Base-by-base conservation (phyloP, 2,888 invertebrate genomes). In the Temnothorax ravouxi region DNA sequence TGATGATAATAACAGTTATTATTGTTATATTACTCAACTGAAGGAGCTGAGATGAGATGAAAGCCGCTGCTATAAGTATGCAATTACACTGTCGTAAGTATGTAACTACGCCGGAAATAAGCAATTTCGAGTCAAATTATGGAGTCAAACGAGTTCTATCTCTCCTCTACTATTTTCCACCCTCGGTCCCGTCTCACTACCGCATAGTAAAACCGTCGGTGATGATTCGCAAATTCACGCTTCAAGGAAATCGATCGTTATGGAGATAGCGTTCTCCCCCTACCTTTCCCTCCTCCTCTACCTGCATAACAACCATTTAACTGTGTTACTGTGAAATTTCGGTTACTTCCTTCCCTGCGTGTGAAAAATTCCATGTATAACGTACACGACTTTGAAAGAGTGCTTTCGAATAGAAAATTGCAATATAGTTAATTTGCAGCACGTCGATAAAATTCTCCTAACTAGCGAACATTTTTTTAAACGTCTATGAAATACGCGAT, bases 191-290 rank as follows among this genome's bases (percentile, higher is more conserved):
- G n/a, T 64, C 54, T 82, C 77, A 15, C 56, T 41, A 44, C 77
- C 44, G 41, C 56, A 69, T 25, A 47, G 13, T 52, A 64, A 54
- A 71, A 64, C 9, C 62, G 76, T 82, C 34, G 66, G 25, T 50
- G 41, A 77, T 64, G 64, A 38, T 79, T 66, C 64, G 34, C 66
- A 56, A 83, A 83, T 83, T 83, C 66, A 77, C 72, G 64, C 56
- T 79, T 52, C 66, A 41, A 83, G 66, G 29, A 83, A 83, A 66
- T 83, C 79, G 79, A 83, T 83, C 80, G 79, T 77, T 79, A 66
- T 59, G 64, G 41, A 83, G 54, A 66, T 77, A 66, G 38, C 64
- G 47, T 52, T 64, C 52, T 59, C 59, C 47, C 44, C 41, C 9
- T 69, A 13, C 5, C 38, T 9, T 38, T 64, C 62, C 38, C 18